Evolutionary conservation across 2,113 vertebrate species (phyloP).

Genomic region (Protomyctophum bolini): DNA sequence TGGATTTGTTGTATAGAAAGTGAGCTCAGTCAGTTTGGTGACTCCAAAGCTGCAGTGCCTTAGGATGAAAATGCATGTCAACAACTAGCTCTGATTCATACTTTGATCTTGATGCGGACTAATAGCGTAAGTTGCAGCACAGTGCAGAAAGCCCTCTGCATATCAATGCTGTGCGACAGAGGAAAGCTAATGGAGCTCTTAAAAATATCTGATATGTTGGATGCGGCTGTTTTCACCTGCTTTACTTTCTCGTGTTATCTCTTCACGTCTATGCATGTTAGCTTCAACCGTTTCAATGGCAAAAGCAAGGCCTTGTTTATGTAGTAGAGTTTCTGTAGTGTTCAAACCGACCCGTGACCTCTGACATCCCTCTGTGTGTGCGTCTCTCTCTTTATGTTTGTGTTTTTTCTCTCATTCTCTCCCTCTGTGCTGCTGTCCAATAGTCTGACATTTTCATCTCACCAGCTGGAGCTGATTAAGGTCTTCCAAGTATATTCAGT

Average conservation of each 20-base stretch:
- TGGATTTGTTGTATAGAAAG: neutral
- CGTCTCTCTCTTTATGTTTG: slow-evolving; percentile 6
- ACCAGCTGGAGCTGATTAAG: slow-evolving; percentile 67
- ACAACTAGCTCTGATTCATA: slow-evolving; percentile 30
- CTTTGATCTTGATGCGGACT: slow-evolving; percentile 41
- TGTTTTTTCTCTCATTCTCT: neutral
- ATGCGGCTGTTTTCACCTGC: slow-evolving; percentile 23
- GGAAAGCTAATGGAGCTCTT: slow-evolving; percentile 43
- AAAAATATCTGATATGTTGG: slow-evolving; percentile 24
- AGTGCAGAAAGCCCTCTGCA: slow-evolving; percentile 13
- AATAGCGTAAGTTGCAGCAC: slow-evolving; percentile 33
- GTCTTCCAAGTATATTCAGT: slow-evolving; percentile 42
- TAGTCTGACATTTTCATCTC: slow-evolving; percentile 50
- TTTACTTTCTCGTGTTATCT: neutral
- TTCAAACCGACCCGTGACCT: neutral
- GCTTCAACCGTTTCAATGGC: slow-evolving; percentile 12
- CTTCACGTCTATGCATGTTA: slow-evolving; percentile 28
- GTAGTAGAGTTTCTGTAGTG: slow-evolving; percentile 16
- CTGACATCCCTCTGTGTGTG: too few relatives aligned
- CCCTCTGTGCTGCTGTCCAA: slow-evolving; percentile 3
- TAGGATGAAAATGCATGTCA: slow-evolving; percentile 7
- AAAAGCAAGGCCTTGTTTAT: slow-evolving; percentile 39
- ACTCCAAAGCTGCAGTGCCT: neutral
- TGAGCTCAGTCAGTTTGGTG: slow-evolving; percentile 5
- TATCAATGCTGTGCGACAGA: slow-evolving; percentile 33